Conservation (phyloP, 2,797 vertebrate genomes). For the Hippopotamyrus pictus region DNA sequence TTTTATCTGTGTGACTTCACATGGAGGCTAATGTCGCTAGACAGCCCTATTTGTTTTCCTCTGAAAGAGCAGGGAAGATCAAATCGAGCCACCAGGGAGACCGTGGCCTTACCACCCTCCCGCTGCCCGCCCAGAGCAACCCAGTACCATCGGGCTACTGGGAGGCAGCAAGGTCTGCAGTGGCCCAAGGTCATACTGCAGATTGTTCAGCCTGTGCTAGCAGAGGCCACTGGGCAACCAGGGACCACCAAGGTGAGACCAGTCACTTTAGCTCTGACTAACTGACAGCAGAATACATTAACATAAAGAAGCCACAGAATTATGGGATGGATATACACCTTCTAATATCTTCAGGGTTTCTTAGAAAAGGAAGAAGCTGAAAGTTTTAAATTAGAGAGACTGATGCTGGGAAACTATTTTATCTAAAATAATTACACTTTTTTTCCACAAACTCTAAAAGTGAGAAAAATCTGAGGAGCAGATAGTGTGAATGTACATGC, state of each 20-base stretch:
- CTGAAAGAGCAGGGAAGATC: conserved; percentile 45
- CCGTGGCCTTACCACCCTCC: conserved; percentile 50
- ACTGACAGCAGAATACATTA: conserved; percentile 15
- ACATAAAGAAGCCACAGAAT: conserved; percentile 5
- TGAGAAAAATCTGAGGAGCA: neutral
- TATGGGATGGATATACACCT: conserved; percentile 14
- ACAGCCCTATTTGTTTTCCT: conserved; percentile 50
- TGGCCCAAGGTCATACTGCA: conserved; percentile 54
- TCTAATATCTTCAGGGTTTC: conserved; percentile 4
- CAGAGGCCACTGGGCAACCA: conserved; percentile 22
- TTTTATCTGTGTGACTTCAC: conserved; percentile 29
- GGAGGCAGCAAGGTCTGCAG: conserved; percentile 53
- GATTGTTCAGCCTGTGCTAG: conserved; percentile 37
- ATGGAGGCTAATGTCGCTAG: conserved; percentile 47
- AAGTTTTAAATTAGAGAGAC: neutral
- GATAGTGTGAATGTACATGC: neutral
- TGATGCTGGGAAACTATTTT: neutral
- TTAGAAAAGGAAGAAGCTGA: neutral
- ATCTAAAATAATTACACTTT: neutral
- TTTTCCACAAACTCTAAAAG: neutral
- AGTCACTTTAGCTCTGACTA: neutral
- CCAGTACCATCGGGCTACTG: conserved; percentile 54
- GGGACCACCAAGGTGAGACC: conserved; percentile 19
- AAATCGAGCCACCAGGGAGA: conserved; percentile 39
- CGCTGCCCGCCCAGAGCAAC: conserved; percentile 43